Base-by-base conservation (phyloP, 2,888 invertebrate genomes). In the Megastigmus dorsalis region DNA sequence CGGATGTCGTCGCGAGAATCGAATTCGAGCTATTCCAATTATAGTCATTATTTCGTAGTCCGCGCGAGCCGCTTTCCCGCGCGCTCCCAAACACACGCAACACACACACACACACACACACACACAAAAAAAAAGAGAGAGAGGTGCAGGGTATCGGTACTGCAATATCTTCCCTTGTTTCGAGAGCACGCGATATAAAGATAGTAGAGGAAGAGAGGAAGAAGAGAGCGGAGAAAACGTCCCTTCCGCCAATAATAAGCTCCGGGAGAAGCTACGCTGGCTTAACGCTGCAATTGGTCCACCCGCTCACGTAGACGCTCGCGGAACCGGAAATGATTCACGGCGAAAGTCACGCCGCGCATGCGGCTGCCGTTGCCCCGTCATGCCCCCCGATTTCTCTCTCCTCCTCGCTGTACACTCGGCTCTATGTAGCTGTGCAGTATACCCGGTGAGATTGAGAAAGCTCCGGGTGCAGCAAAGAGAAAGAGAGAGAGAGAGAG, bases 281-380 rank as follows among this genome's bases (percentile, higher is more conserved):
- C 45, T 55, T 55, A 55, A 43, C 28, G 13, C 15, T 18, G 70
- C 65, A 50, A 72, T 72, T 72, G 65, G 57, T 72, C 55, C 41
- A 18, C 50, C 72, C 33, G 65, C 65, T 72, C 72, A 72, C 72
- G 72, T 72, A 72, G 65, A n/a, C 28, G 66, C 65, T 59, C 65
- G 72, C 59, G 65, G 43, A 36, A 59, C 59, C 50, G 72, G 65
- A 65, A 72, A 72, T 72, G 72, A 72, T 72, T 72, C 65, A 72
- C 72, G 65, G 30, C 65, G 55, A 66, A 59, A 72, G 72, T 57
- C 57, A 30, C 65, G 65, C 23, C 57, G 57, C 52, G 65, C 65
- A 72, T 65, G 43, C 54, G 26, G 38, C n/a, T n/a, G n/a, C n/a
- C n/a, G n/a, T n/a, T n/a, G n/a, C n/a, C n/a, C n/a, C n/a, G n/a